Percentiles rank a stretch among this genome's conserved stretches.
Conservation (phyloP, 2,888 invertebrate genomes). For the Lochmaea crataegi region DNA sequence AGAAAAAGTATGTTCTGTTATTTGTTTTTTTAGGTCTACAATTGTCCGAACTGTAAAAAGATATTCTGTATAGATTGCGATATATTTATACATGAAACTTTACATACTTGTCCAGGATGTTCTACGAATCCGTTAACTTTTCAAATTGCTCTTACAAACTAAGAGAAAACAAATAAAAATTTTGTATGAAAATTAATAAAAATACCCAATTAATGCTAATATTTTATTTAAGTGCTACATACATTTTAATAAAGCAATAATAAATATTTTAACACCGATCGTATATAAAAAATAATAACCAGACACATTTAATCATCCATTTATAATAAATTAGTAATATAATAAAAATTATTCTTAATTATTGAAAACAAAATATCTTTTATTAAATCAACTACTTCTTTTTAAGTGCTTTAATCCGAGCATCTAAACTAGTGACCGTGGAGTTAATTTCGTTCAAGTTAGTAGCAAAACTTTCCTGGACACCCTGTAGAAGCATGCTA, state of each 20-base stretch:
- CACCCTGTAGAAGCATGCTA: slow-evolving; percentile 79
- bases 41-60: slow-evolving; percentile 82
- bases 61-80: slow-evolving; percentile 96
- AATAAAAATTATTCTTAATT: background rate
- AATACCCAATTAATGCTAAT: background rate
- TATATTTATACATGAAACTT: slow-evolving; percentile 89
- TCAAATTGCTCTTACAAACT: slow-evolving; percentile 56
- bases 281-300: background rate
- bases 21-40: slow-evolving; percentile 74
- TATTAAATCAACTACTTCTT: slow-evolving; percentile 61
- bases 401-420: slow-evolving; percentile 74
- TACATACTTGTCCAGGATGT: slow-evolving; percentile 98
- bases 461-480: slow-evolving; percentile 83
- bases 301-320: background rate
- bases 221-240: background rate
- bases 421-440: slow-evolving; percentile 80
- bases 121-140: slow-evolving; percentile 74
- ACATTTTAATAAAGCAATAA: background rate
- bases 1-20: background rate
- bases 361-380: background rate
- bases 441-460: slow-evolving; percentile 83
- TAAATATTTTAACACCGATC: background rate
- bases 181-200: background rate
- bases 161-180: background rate
- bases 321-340: background rate